Percentiles rank a stretch among this genome's conserved stretches.
Evolutionary conservation across 2,113 vertebrate species (phyloP).

Genomic region (Eonycteris spelaea): DNA sequence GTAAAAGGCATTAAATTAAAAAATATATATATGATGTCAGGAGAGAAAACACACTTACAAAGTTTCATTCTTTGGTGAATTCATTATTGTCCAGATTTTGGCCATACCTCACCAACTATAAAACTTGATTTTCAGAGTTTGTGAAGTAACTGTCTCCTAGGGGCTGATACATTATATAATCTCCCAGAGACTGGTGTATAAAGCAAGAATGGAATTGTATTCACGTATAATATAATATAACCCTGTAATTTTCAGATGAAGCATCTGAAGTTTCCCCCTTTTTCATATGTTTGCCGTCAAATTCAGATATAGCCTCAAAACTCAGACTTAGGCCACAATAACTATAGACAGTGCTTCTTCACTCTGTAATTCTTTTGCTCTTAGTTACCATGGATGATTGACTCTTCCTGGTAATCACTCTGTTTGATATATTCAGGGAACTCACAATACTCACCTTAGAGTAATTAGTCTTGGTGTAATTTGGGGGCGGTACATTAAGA

Average conservation of each 20-base stretch:
- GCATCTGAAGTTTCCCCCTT: background rate
- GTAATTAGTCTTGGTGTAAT: background rate
- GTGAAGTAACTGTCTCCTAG: background rate
- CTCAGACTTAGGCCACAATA: background rate
- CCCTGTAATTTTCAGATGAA: background rate
- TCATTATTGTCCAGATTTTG: background rate
- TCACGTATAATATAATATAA: background rate
- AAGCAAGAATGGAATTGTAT: background rate
- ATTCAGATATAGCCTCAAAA: background rate
- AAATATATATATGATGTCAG: background rate
- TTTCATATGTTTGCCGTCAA: background rate
- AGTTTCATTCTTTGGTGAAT: background rate
- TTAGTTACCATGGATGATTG: background rate
- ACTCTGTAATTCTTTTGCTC: background rate
- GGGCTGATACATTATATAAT: background rate
- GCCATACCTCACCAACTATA: background rate
- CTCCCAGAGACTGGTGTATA: background rate
- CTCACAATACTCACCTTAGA: background rate
- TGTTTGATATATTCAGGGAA: background rate
- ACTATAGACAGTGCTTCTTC: background rate
- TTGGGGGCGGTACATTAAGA: background rate
- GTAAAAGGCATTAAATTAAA: background rate
- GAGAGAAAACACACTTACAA: background rate
- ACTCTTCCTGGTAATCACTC: background rate
- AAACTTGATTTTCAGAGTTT: background rate